Evolutionary conservation across 2,113 vertebrate species (phyloP).

Genomic region (Mobula birostris): DNA sequence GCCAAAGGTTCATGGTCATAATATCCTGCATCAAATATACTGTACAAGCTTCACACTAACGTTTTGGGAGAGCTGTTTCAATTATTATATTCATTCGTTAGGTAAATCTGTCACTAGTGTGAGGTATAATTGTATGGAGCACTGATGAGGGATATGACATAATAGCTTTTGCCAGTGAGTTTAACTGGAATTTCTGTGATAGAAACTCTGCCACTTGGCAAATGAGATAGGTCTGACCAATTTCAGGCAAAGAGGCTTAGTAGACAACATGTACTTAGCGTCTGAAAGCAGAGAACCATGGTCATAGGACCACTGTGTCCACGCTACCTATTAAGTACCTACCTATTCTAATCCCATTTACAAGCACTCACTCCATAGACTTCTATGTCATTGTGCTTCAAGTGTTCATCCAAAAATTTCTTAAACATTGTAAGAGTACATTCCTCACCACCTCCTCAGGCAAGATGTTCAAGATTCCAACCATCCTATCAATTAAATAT

Average conservation of each 20-base stretch:
- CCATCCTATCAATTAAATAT: no score
- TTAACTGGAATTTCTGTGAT: not conserved
- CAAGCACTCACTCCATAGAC: no score
- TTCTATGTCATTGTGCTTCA: no score
- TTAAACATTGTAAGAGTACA: no score
- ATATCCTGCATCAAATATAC: not conserved
- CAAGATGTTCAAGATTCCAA: no score
- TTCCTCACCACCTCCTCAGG: no score
- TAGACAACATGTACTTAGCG: not conserved
- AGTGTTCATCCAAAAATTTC: no score
- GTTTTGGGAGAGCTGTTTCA: not conserved
- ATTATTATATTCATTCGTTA: not conserved
- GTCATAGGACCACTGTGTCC: no score
- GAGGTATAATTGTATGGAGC: not conserved
- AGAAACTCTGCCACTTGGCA: not conserved
- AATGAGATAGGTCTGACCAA: not conserved
- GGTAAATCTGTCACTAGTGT: not conserved
- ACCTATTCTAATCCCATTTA: no score
- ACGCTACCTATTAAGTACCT: no score
- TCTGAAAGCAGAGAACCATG: no score
- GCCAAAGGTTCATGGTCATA: not conserved
- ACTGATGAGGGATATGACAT: no score
- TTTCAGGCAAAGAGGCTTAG: not conserved
- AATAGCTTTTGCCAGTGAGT: not conserved
- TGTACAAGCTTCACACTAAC: not conserved